Conservation (phyloP, 2,113 vertebrate species). For the Oreochromis spilurus region DNA sequence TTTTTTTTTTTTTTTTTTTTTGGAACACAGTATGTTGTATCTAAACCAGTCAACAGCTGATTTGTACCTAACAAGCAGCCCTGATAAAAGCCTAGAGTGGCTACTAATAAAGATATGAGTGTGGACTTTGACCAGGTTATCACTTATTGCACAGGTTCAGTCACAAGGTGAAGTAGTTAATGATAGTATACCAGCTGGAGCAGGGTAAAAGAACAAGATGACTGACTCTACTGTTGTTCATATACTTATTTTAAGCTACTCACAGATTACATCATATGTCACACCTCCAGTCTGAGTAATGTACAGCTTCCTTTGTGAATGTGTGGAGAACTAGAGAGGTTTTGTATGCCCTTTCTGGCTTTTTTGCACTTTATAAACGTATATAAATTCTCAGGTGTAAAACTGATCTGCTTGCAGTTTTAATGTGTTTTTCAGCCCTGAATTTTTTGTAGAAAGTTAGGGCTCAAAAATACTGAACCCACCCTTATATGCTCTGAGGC, state of each 20-base stretch:
- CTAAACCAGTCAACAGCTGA: not conserved
- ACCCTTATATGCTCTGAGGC: not conserved
- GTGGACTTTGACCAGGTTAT: not conserved
- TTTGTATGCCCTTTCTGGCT: not conserved
- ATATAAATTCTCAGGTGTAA: not conserved
- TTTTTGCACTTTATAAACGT: not conserved
- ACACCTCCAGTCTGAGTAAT: not conserved
- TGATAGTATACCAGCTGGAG: not conserved
- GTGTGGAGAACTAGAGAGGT: not conserved
- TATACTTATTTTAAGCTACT: conserved; percentile 27
- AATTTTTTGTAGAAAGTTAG: not conserved
- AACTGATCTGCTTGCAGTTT: not conserved
- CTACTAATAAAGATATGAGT: not conserved
- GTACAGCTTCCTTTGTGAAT: not conserved
- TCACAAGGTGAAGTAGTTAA: conserved; percentile 9
- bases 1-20: not conserved
- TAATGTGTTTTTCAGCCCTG: not conserved
- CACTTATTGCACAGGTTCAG: not conserved
- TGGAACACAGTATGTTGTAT: not conserved
- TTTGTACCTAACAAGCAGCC: not conserved
- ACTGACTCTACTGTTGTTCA: conserved; percentile 5
- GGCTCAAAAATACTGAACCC: not conserved
- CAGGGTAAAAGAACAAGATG: not conserved
- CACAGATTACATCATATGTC: conserved; percentile 9
- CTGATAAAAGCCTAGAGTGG: not conserved